Conservation (phyloP, 2,888 invertebrate genomes). For the Papilio demoleus region DNA sequence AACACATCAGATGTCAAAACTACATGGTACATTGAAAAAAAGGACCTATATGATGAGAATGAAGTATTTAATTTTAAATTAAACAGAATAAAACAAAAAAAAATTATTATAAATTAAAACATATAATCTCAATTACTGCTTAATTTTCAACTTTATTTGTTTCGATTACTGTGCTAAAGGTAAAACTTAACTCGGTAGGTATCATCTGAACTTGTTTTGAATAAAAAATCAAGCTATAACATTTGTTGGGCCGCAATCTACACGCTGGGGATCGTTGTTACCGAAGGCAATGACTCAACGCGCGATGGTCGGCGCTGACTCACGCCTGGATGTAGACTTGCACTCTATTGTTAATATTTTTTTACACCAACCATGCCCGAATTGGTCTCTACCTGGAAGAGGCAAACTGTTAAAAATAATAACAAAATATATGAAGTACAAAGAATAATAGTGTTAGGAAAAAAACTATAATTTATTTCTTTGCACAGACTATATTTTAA, state of each 20-base stretch:
- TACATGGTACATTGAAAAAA: no score
- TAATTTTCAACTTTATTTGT: background rate
- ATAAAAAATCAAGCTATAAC: constrained; percentile 9
- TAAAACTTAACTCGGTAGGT: constrained; percentile 2
- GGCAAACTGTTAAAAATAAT: background rate
- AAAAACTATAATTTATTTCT: background rate
- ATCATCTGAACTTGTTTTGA: constrained; percentile 20
- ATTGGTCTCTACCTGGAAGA: constrained; percentile 19
- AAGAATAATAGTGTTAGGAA: background rate
- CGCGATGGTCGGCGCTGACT: constrained; percentile 26
- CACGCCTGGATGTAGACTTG: constrained; percentile 26
- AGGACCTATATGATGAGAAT: no score
- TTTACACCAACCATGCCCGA: constrained; percentile 3
- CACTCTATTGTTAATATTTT: constrained; percentile 23
- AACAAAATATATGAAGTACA: constrained; percentile 1
- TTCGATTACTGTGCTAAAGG: background rate
- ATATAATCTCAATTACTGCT: background rate
- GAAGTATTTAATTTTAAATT: no score
- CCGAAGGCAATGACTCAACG: constrained; percentile 35
- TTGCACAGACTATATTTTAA: no score
- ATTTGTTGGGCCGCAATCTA: constrained; percentile 2
- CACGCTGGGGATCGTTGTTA: constrained; percentile 23
- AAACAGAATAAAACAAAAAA: background rate
- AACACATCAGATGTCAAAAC: no score
- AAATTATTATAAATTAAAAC: background rate